phyloP scores from a whole-genome alignment of 2,797 vertebrate species.

The Anguilla marmorata region DNA sequence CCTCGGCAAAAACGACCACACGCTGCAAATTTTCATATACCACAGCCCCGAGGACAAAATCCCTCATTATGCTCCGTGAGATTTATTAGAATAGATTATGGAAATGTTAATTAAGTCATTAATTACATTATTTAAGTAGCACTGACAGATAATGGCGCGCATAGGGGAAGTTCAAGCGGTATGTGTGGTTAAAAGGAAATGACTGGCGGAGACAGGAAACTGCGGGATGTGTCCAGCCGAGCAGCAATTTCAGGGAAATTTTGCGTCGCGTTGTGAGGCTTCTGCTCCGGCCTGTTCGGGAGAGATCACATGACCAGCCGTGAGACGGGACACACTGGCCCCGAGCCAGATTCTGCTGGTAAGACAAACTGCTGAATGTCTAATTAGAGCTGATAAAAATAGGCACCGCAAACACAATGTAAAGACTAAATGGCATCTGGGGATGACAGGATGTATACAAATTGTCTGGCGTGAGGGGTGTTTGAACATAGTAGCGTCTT shows the following conservation, averaged over 20 bases:
- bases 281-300: neutral
- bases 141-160: constrained; percentile 75
- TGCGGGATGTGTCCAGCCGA: constrained; percentile 58
- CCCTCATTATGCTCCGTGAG: constrained; percentile 80
- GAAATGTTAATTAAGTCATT: constrained; percentile 88
- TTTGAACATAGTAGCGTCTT: neutral
- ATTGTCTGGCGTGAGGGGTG: neutral
- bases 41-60: constrained; percentile 74
- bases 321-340: constrained; percentile 49
- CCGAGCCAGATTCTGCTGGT: constrained; percentile 12
- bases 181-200: constrained; percentile 71
- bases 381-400: constrained; percentile 28
- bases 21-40: constrained; percentile 70
- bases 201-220: constrained; percentile 71
- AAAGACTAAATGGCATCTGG: neutral
- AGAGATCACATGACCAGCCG: constrained; percentile 55
- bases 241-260: neutral
- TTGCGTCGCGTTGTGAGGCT: neutral
- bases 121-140: constrained; percentile 87
- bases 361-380: neutral
- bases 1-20: constrained; percentile 59
- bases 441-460: neutral
- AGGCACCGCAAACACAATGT: neutral
- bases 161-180: constrained; percentile 57
- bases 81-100: constrained; percentile 87